Evolutionary conservation across 2,113 vertebrate genomes (phyloP).

Genomic region (Prochilodus magdalenae): DNA sequence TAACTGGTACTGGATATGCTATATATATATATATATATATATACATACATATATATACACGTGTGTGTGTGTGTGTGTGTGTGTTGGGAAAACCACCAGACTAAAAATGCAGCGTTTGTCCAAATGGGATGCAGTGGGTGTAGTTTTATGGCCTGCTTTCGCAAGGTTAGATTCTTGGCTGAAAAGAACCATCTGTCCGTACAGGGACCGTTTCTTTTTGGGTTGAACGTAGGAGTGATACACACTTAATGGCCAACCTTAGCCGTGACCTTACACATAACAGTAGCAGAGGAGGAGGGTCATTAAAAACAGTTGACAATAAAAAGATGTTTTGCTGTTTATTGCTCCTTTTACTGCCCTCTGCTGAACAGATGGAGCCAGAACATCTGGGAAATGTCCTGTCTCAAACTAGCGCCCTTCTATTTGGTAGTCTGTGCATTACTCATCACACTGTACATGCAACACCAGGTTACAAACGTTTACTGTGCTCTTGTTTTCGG

Average conservation of each 20-base stretch:
- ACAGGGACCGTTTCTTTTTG: not conserved
- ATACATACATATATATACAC: too few relatives aligned
- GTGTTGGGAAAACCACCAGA: not conserved
- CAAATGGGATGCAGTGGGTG: not conserved
- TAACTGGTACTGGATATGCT: too few relatives aligned
- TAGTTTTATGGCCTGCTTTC: not conserved
- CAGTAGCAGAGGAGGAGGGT: not conserved
- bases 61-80: too few relatives aligned
- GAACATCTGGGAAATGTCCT: not conserved
- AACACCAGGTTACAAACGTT: too few relatives aligned
- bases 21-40: too few relatives aligned
- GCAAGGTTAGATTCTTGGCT: not conserved
- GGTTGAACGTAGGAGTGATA: not conserved
- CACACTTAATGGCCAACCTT: not conserved
- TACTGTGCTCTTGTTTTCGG: too few relatives aligned
- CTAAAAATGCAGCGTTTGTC: not conserved
- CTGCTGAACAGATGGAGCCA: constrained; percentile 20
- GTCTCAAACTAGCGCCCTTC: not conserved
- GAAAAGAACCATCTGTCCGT: not conserved
- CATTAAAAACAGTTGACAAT: not conserved
- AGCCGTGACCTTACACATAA: not conserved
- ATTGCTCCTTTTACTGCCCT: constrained; percentile 32
- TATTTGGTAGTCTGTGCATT: not conserved
- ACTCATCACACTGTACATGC: too few relatives aligned
- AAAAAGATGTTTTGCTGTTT: not conserved